Evolutionary conservation across 64 coral and sea anemone species (phyloP).

Genomic region (Montipora capricornis): DNA sequence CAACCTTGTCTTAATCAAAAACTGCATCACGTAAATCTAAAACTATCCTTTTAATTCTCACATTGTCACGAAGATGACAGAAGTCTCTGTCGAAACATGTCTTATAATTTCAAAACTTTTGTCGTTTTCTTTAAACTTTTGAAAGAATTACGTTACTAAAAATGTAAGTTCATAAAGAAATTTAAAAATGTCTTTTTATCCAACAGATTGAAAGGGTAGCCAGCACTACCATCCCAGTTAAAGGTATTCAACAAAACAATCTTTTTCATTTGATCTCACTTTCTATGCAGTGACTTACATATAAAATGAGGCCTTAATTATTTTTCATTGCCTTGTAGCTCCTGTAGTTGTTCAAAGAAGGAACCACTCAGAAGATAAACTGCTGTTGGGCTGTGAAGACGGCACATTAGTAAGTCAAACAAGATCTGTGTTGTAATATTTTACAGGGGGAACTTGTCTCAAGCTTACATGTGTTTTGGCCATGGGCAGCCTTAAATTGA

Average conservation of each 20-base stretch:
- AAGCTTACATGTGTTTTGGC: too few species aligned
- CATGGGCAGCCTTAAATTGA: too few species aligned
- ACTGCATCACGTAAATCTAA: too few species aligned
- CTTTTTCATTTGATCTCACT: neutral
- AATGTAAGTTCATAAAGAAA: too few species aligned
- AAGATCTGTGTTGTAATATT: neutral
- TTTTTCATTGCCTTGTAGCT: slow-evolving; percentile 16
- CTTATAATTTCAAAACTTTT: too few species aligned
- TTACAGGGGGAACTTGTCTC: too few species aligned
- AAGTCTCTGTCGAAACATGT: too few species aligned
- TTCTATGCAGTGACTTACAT: neutral
- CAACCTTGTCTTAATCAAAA: too few species aligned
- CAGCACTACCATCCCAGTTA: slow-evolving; percentile 83
- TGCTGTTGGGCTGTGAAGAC: slow-evolving; percentile 93
- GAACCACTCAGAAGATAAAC: slow-evolving; percentile 93
- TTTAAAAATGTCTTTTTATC: neutral
- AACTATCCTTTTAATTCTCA: too few species aligned
- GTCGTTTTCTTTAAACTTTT: too few species aligned
- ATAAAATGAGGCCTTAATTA: neutral
- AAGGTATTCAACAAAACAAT: slow-evolving; percentile 54
- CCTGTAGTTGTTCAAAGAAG: slow-evolving; percentile 73
- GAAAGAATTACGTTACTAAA: too few species aligned
- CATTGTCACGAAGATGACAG: too few species aligned
- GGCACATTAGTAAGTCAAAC: slow-evolving; percentile 79
- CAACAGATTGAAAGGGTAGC: slow-evolving; percentile 85